Conservation (phyloP, 1,140 invertebrate species). For the Cotesia typhae region DNA sequence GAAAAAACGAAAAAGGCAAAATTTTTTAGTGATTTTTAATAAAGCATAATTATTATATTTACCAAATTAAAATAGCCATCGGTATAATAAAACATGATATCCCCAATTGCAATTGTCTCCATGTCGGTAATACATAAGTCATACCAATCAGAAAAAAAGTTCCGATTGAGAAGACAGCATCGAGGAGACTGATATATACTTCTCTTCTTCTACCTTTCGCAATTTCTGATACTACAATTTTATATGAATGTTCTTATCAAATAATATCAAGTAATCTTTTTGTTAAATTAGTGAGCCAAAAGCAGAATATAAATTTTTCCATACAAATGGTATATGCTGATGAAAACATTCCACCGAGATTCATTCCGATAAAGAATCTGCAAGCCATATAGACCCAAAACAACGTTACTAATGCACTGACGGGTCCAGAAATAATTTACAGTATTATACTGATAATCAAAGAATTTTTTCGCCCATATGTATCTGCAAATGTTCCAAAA, state of each 20-base stretch:
- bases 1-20: no score
- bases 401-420: conserved; percentile 65
- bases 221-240: conserved; percentile 70
- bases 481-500: conserved; percentile 67
- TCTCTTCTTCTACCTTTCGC: conserved; percentile 70
- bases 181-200: conserved; percentile 70
- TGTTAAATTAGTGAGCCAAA: no score
- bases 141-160: conserved; percentile 65
- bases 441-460: conserved; percentile 65
- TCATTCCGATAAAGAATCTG: conserved; percentile 67
- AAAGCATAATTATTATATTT: conserved; percentile 12
- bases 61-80: conserved; percentile 67
- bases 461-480: conserved; percentile 66
- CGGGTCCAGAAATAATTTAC: conserved; percentile 64
- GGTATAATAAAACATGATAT: conserved; percentile 67
- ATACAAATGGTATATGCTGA: conserved; percentile 71
- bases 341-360: conserved; percentile 69
- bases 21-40: no score
- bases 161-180: conserved; percentile 69
- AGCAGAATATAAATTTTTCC: conserved; percentile 37
- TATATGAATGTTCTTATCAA: background rate
- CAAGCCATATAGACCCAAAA: conserved; percentile 67
- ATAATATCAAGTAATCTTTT: background rate
- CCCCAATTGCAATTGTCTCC: conserved; percentile 68
- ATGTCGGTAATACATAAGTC: conserved; percentile 66